These are phyloP conservation scores for Menidia menidia DNA, from an alignment of 2,797 vertebrate species.

Conservation along the genomic window DNA sequence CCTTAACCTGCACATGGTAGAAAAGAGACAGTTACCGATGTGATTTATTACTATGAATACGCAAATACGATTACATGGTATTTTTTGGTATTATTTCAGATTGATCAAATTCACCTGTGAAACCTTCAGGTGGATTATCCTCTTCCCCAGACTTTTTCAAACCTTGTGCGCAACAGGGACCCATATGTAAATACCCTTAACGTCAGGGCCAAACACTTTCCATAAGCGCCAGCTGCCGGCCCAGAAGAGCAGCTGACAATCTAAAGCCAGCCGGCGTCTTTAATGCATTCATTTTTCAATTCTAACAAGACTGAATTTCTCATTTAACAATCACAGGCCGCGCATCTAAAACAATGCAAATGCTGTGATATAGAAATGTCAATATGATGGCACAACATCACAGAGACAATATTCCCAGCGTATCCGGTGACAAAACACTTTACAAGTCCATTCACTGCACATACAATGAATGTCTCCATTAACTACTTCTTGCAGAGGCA, in stretches of 20 bases:
- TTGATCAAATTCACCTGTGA: not conserved
- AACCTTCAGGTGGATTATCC: not conserved
- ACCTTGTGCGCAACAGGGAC: not conserved
- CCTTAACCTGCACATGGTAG: slow-evolving; percentile 87
- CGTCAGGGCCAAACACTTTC: not conserved
- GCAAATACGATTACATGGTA: not conserved
- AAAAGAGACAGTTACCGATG: slow-evolving; percentile 2
- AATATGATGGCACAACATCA: not conserved
- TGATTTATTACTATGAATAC: not conserved
- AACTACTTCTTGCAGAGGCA: not conserved
- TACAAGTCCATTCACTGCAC: not conserved
- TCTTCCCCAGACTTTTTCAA: not conserved
- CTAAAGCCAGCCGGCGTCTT: not conserved
- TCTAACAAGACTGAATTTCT: not conserved
- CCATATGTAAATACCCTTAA: not conserved
- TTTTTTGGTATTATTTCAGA: no score
- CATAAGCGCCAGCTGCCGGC: not conserved
- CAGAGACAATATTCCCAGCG: not conserved
- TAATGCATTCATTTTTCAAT: not conserved
- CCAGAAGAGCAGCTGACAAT: not conserved
- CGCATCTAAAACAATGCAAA: not conserved
- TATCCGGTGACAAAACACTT: not conserved
- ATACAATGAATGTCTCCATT: not conserved
- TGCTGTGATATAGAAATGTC: not conserved
- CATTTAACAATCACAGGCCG: not conserved